Evolutionary conservation across 2,888 invertebrate genomes (phyloP), one percentile per base, ranked within the genome.

Genomic region (Cacoxenus indagator): DNA sequence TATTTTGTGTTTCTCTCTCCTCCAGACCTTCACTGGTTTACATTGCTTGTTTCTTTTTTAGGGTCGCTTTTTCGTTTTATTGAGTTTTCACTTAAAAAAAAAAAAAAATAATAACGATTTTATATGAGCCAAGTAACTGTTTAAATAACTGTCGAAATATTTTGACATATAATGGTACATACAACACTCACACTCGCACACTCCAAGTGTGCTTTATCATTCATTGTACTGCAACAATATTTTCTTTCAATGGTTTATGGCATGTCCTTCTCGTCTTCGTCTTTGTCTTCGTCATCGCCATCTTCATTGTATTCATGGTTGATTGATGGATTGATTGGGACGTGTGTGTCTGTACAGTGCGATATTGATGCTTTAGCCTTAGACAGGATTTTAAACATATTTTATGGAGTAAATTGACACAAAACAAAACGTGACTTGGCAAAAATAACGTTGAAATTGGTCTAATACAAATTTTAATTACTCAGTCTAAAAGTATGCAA

Each of bases 151-250:
- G 51, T 51, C 22, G 22, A 9, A 51, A 17, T 1, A 29, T 59
- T 29, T 59, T 59, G 59, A 59, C 31, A 31, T 59, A 59, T 59
- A 59, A 59, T 19, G 19, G 27, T 11, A 59, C 59, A 59, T 59
- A 31, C 29, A 37, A 31, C 31, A 27, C 37, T 29, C 37, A 59
- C 59, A 31, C 4, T n/a, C 55, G n/a, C n/a, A n/a, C n/a, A n/a
- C n/a, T n/a, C n/a, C n/a, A n/a, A n/a, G n/a, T n/a, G n/a, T n/a
- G n/a, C n/a, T n/a, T n/a, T n/a, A n/a, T n/a, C n/a, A n/a, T n/a
- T n/a, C n/a, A n/a, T 37, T 48, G 11, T 54, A 54, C 24, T 8
- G 22, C 54, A 31, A 59, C 37, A 31, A 17, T 59, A 59, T 31
- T 19, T 31, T 57, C 31, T 59, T 59, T n/a, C 31, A 5, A 19